A percentile compares a stretch with the other conserved stretches of the same genome.
Evolutionary conservation across 1,140 invertebrate species (phyloP).

Genomic region (Drosophila novamexicana): DNA sequence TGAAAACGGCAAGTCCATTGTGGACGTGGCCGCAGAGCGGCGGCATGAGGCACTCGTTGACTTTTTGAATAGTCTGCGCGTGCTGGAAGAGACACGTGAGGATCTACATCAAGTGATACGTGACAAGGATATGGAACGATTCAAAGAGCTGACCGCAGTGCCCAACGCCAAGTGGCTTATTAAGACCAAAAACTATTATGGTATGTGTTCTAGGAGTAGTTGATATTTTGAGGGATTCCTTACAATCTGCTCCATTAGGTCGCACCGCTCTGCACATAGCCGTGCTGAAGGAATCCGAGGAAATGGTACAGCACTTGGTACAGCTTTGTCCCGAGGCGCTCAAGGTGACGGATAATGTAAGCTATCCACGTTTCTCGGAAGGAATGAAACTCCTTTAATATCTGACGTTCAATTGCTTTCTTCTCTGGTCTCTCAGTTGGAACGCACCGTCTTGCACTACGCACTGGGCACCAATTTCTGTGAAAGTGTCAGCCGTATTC

Average conservation of each 20-base stretch:
- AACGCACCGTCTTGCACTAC: conserved; percentile 94
- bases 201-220: conserved; percentile 57
- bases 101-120: conserved; percentile 91
- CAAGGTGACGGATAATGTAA: conserved; percentile 93
- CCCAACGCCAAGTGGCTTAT: conserved; percentile 88
- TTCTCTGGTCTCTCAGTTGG: conserved; percentile 86
- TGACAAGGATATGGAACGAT: conserved; percentile 87
- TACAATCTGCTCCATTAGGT: conserved; percentile 55
- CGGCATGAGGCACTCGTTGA: conserved; percentile 88
- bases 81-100: conserved; percentile 91
- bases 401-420: background rate
- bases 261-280: conserved; percentile 92
- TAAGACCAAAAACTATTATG: conserved; percentile 90
- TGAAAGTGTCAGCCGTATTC: conserved; percentile 90
- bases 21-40: conserved; percentile 88
- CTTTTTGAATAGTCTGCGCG: conserved; percentile 88
- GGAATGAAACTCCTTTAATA: too few relatives aligned
- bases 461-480: conserved; percentile 94
- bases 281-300: conserved; percentile 91
- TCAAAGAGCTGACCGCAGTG: conserved; percentile 87
- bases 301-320: conserved; percentile 90
- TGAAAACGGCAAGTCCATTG: conserved; percentile 88
- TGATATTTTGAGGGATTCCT: too few relatives aligned
- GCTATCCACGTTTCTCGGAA: conserved; percentile 41
- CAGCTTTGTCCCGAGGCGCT: conserved; percentile 90